A percentile compares a stretch with the other conserved stretches of the same genome.
phyloP scores from a whole-genome alignment of 2,888 invertebrate genomes.

The Acleris cristana region DNA sequence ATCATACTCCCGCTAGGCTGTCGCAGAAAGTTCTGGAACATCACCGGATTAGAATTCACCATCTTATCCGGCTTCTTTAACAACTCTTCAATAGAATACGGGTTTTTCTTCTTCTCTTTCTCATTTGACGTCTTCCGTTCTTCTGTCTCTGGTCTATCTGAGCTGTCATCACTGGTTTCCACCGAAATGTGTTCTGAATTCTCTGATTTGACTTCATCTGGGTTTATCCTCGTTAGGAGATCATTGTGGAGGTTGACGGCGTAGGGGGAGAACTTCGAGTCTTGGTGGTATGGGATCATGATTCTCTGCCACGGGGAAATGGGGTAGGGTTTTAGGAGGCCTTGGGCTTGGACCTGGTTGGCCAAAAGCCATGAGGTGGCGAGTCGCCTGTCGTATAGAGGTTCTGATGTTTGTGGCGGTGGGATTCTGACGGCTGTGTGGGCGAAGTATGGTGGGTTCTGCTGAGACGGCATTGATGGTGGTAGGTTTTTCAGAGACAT shows the following conservation, averaged over 20 bases:
- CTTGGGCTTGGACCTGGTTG: constrained; percentile 78
- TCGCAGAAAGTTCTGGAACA: constrained; percentile 75
- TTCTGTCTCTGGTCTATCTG: constrained; percentile 79
- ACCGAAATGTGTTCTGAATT: constrained; percentile 78
- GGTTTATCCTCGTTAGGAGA: constrained; percentile 65
- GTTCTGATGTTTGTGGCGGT: constrained; percentile 64
- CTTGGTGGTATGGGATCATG: constrained; percentile 81
- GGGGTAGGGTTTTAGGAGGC: constrained; percentile 78
- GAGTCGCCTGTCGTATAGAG: constrained; percentile 76
- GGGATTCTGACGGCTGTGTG: constrained; percentile 73
- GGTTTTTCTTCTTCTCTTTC: constrained; percentile 87
- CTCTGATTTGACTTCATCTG: constrained; percentile 74
- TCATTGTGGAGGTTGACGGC: constrained; percentile 68
- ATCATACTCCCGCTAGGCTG: constrained; percentile 85
- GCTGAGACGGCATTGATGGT: constrained; percentile 59
- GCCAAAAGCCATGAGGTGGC: constrained; percentile 83
- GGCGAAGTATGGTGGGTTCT: constrained; percentile 70
- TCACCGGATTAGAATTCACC: constrained; percentile 63
- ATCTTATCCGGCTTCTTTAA: constrained; percentile 91
- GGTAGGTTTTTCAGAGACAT: constrained; percentile 71
- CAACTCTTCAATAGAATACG: constrained; percentile 94
- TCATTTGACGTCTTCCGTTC: constrained; percentile 66
- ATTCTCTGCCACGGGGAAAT: constrained; percentile 84
- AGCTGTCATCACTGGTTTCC: constrained; percentile 85
- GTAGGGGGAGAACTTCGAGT: constrained; percentile 70